phyloP scores from a whole-genome alignment of 2,797 vertebrate species.

The Squalus acanthias region DNA sequence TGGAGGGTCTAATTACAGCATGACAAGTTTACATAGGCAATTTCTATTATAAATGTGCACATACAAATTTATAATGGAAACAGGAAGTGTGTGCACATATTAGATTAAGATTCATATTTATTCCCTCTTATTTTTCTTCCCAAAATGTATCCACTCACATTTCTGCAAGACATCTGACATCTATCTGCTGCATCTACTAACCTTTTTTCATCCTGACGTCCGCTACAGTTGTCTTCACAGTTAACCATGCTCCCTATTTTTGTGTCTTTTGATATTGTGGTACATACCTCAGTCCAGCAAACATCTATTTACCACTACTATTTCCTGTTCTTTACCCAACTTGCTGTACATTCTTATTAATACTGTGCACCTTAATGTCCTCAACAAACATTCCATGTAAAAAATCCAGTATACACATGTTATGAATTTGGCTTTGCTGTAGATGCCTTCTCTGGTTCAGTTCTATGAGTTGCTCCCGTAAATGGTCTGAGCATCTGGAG shows the following conservation, averaged over 20 bases:
- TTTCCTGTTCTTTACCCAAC: neutral
- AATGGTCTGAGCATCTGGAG: neutral
- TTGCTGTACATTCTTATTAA: neutral
- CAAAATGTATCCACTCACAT: neutral
- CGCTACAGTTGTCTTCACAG: neutral
- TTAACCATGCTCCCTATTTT: neutral
- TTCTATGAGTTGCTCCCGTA: neutral
- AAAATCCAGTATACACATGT: neutral
- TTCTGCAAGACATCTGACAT: neutral
- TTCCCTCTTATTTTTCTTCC: neutral
- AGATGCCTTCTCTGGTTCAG: neutral
- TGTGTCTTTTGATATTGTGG: neutral
- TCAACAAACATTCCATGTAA: neutral
- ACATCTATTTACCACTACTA: neutral
- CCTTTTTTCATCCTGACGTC: neutral
- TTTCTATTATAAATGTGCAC: neutral
- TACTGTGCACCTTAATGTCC: neutral
- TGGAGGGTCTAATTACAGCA: too few relatives aligned
- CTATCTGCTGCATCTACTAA: neutral
- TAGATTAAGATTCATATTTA: too few relatives aligned
- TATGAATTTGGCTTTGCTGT: neutral
- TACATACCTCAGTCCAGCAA: neutral
- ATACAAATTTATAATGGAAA: neutral
- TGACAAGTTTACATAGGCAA: neutral
- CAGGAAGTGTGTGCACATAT: neutral